Conservation (phyloP, 2,113 vertebrate species). For the Rynchops niger region DNA sequence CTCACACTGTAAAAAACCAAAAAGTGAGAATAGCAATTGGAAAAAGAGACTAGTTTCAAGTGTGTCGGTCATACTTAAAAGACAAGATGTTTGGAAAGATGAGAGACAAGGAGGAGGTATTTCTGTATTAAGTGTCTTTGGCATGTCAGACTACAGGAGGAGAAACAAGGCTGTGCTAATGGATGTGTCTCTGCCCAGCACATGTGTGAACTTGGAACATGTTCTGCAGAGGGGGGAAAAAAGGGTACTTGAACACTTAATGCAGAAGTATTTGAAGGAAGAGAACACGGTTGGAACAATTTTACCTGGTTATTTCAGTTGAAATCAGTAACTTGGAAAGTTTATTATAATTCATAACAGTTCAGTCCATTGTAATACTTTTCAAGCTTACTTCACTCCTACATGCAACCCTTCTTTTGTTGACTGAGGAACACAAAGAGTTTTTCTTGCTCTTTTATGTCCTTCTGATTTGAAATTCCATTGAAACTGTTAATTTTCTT, state of each 20-base stretch:
- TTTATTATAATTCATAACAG: not conserved
- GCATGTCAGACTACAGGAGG: not conserved
- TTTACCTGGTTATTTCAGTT: not conserved
- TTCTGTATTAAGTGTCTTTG: not conserved
- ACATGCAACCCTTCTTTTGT: not conserved
- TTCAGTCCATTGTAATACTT: not conserved
- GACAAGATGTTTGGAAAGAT: not conserved
- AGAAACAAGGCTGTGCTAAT: not conserved
- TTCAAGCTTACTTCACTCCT: not conserved
- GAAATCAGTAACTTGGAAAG: not conserved
- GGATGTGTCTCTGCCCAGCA: not conserved
- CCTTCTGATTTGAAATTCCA: not conserved
- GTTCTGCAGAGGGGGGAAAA: not conserved
- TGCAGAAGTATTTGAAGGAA: not conserved
- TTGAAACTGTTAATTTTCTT: conserved; percentile 29
- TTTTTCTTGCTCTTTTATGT: not conserved
- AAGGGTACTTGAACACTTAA: not conserved
- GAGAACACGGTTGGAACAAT: not conserved
- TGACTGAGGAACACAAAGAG: not conserved
- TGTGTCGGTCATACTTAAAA: not conserved
- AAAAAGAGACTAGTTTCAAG: not conserved
- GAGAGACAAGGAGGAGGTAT: not conserved
- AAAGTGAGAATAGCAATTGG: not conserved
- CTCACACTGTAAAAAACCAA: not conserved
- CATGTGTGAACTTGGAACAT: not conserved